These are phyloP conservation scores for Nephrotoma flavescens DNA, from an alignment of 2,888 invertebrate genomes.

Conservation along the genomic window DNA sequence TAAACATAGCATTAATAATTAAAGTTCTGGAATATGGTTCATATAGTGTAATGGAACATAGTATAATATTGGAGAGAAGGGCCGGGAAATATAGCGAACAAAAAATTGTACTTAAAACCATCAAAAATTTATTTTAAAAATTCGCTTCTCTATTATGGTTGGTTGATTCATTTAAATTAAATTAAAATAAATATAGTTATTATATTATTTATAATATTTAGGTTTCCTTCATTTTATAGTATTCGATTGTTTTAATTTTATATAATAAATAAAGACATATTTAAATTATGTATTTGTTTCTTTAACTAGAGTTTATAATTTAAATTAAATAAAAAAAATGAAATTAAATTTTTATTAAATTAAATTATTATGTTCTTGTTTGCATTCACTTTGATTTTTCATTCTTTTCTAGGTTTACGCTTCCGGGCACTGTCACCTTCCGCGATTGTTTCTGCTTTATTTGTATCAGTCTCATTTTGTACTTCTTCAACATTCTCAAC, in stretches of 20 bases:
- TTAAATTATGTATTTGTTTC: background rate
- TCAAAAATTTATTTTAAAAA: no score
- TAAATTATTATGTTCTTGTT: background rate
- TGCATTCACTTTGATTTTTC: conserved; percentile 4
- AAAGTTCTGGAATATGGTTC: no score
- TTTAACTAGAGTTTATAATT: background rate
- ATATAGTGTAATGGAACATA: no score
- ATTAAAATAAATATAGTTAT: background rate
- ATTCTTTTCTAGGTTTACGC: conserved; percentile 14
- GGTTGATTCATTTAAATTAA: no score
- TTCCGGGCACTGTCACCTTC: conserved; percentile 10
- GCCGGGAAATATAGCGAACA: no score
- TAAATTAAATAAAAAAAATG: background rate
- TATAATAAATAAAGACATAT: background rate
- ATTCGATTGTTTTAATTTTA: background rate
- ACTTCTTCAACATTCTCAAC: no score
- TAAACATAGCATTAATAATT: no score
- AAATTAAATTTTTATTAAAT: background rate
- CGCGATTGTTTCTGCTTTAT: no score
- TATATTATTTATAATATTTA: background rate
- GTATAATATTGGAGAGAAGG: no score
- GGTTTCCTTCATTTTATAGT: background rate
- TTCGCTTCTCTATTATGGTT: no score
- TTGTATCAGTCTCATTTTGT: no score
- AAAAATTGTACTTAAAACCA: no score